These are phyloP conservation scores for Netelia fuscicornis DNA, from an alignment of 2,888 invertebrate species.

Conservation along the genomic window DNA sequence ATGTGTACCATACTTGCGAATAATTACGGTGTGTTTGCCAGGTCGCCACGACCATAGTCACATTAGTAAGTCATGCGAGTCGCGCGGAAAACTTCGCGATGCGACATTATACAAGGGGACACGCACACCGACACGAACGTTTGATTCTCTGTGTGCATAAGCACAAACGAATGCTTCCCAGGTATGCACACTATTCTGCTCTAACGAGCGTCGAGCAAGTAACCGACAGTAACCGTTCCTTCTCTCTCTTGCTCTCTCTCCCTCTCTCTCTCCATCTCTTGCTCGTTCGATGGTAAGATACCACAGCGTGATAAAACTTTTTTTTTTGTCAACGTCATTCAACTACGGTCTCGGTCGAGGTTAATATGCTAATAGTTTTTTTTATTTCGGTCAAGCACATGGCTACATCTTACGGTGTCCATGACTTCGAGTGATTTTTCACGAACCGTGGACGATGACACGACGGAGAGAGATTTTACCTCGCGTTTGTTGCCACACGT, in stretches of 20 bases:
- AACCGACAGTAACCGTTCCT: slow-evolving; percentile 24
- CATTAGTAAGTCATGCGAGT: slow-evolving; percentile 71
- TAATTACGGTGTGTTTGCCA: slow-evolving; percentile 50
- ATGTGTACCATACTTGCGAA: slow-evolving; percentile 41
- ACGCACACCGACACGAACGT: background rate
- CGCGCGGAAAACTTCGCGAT: slow-evolving; percentile 54
- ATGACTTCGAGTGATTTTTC: slow-evolving; percentile 10
- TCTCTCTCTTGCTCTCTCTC: background rate
- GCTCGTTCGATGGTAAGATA: too few relatives aligned
- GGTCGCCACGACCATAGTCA: slow-evolving; percentile 63
- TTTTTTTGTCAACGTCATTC: slow-evolving; percentile 57
- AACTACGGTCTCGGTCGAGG: slow-evolving; percentile 52
- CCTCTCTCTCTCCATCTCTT: too few relatives aligned
- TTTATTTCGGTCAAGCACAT: slow-evolving; percentile 21
- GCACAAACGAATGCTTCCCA: slow-evolving; percentile 60
- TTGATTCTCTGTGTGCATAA: background rate
- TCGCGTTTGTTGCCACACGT: too few relatives aligned
- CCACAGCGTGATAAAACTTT: slow-evolving; percentile 52
- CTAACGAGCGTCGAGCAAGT: slow-evolving; percentile 64
- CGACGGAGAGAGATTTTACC: background rate
- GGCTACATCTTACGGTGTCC: background rate
- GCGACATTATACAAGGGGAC: slow-evolving; percentile 13
- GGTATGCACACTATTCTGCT: slow-evolving; percentile 68
- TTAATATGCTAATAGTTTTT: slow-evolving; percentile 62
- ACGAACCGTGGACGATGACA: background rate